Base-by-base conservation (phyloP, 2,888 invertebrate genomes). In the Folsomia candida region DNA sequence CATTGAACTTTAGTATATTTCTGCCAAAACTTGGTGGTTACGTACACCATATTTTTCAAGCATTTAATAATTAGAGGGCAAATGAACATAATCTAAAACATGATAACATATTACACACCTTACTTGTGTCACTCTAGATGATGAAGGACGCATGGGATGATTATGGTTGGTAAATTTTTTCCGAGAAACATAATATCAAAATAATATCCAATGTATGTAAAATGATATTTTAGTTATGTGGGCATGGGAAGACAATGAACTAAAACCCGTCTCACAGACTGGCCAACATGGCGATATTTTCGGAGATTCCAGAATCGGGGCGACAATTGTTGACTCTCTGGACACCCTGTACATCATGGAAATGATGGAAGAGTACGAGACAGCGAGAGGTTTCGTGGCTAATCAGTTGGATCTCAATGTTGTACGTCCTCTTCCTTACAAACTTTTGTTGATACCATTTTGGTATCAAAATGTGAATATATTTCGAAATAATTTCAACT, bases 171-270 rank as follows among this genome's bases (percentile, higher is more conserved):
- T 37, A n/a, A n/a, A n/a, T n/a, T n/a, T n/a, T n/a, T 14, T 37
- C 14, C 14, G 14, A 9, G 37, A 37, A 9, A 9, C 37, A 9
- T 9, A 37, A 4, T 37, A 37, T 37, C 37, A 37, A 37, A 37
- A 37, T 9, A 9, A 37, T 37, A 9, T 37, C 37, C n/a, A n/a
- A n/a, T n/a, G n/a, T n/a, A n/a, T n/a, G n/a, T n/a, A n/a, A n/a
- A n/a, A n/a, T n/a, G n/a, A n/a, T n/a, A n/a, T n/a, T n/a, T n/a
- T 9, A 37, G 14, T 37, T 14, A 37, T 92, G 76, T 97, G 94
- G 85, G 97, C 99, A 0, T 99, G 98, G 98, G 99, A 99, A 77
- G 92, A 95, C 83, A 99, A 99, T 84, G 99, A 99, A 84, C 85
- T 99, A 82, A 89, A 91, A 80, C 98, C 99, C 0, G 87, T 98